phyloP scores from a whole-genome alignment of 2,113 vertebrate species.

The Thermophis baileyi region DNA sequence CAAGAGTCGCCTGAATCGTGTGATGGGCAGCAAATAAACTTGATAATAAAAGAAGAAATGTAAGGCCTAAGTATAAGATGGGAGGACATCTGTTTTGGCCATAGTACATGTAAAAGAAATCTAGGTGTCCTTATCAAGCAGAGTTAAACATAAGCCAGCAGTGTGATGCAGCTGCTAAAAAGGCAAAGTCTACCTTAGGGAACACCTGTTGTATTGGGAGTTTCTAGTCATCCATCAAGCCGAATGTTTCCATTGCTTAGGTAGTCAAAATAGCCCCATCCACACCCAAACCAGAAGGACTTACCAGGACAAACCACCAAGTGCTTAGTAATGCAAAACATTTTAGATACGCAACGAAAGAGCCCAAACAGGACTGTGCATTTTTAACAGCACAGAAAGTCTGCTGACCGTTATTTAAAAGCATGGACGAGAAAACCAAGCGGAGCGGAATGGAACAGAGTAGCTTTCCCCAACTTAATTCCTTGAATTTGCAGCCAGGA shows the following conservation, averaged over 20 bases:
- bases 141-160: not conserved
- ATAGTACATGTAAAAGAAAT: not conserved
- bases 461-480: not conserved
- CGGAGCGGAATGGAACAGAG: not conserved
- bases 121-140: not conserved
- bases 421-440: not conserved
- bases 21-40: not conserved
- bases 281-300: not conserved
- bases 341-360: not conserved
- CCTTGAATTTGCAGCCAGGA: not conserved
- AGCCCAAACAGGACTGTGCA: not conserved
- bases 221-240: not conserved
- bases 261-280: not conserved
- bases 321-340: not conserved
- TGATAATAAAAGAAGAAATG: not conserved
- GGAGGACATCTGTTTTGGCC: not conserved
- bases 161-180: not conserved
- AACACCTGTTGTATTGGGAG: not conserved
- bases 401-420: not conserved
- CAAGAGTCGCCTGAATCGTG: not conserved
- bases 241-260: not conserved
- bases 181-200: not conserved
- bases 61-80: not conserved
- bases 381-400: not conserved
- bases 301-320: not conserved